Base-by-base conservation (phyloP, 2,888 invertebrate genomes). In the Geophilus truncorum region DNA sequence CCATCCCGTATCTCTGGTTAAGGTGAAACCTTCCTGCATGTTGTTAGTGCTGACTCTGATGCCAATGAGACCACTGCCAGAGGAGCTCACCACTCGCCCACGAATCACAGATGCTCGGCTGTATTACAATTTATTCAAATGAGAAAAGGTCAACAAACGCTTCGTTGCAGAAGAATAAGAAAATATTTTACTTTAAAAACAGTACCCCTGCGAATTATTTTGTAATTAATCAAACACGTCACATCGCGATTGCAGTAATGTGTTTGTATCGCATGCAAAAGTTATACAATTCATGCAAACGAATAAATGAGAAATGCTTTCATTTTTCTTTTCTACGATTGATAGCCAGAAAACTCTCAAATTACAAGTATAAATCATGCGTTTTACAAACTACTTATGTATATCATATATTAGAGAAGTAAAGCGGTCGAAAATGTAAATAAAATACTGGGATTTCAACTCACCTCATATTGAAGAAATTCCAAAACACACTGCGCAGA, bases 31-130 rank as follows among this genome's bases (percentile, higher is more conserved):
- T 89, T 97, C 96, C 84, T 95, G 91, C 77, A 96, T 93, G 88
- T 97, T 96, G 83, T 92, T 91, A 12, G 84, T 84, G 83, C 96
- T 95, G 81, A 99, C 97, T 84, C 98, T 91, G 87, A 99, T 97
- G 86, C 98, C 98, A 87, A 96, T 93, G 89, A 99, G 93, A 84
- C 98, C 97, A 84, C 96, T 92, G 83, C 97, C 96, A 89, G 97
- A 96, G 82, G 94, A 93, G 82, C 96, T 94, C 84, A 97, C 92
- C 86, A 99, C 97, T 89, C 95, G 94, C 84, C 99, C 99, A 86
- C 98, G 92, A 92, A 99, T 96, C 88, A 99, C 98, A 86, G 98
- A 96, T 86, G 97, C 98, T 88, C 98, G 96, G 90, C 98, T 99
- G 92, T 1, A 62, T 25, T 62, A 62, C 12, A 79, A 76, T 45